A percentile compares a stretch with the other conserved stretches of the same genome.
Evolutionary conservation across 2,113 vertebrate species (phyloP).

Genomic region (Cervus canadensis): DNA sequence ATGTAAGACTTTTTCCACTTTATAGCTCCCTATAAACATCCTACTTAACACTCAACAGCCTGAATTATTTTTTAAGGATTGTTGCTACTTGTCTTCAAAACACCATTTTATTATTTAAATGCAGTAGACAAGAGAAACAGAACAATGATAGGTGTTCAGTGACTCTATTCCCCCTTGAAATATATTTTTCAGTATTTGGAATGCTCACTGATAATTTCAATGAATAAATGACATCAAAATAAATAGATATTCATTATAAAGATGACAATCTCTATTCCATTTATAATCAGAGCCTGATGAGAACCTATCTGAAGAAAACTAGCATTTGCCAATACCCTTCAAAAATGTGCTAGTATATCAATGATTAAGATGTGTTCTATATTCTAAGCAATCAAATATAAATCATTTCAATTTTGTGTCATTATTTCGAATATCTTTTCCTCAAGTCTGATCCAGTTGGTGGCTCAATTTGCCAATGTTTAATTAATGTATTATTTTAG

Average conservation of each 20-base stretch:
- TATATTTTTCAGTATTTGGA: background rate
- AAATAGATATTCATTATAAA: background rate
- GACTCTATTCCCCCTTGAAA: background rate
- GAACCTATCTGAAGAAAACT: background rate
- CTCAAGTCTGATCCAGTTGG: background rate
- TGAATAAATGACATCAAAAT: background rate
- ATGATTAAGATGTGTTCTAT: background rate
- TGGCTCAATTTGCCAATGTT: background rate
- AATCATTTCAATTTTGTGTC: background rate
- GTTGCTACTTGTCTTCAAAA: conserved; percentile 34
- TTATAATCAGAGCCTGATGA: conserved; percentile 15
- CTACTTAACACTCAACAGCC: conserved; percentile 40
- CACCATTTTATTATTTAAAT: conserved; percentile 34
- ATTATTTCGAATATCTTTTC: background rate
- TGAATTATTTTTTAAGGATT: conserved; percentile 46
- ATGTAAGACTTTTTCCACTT: conserved; percentile 46
- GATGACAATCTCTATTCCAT: background rate
- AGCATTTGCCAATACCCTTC: background rate
- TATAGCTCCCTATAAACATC: conserved; percentile 46
- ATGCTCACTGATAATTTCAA: background rate
- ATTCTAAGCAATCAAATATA: background rate
- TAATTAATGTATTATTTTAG: background rate
- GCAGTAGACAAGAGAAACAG: conserved; percentile 4
- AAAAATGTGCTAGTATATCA: background rate
- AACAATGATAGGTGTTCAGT: background rate